Evolutionary conservation across 2,888 invertebrate genomes (phyloP), one percentile per base, ranked within the genome.

Genomic region (Harmothoe impar): DNA sequence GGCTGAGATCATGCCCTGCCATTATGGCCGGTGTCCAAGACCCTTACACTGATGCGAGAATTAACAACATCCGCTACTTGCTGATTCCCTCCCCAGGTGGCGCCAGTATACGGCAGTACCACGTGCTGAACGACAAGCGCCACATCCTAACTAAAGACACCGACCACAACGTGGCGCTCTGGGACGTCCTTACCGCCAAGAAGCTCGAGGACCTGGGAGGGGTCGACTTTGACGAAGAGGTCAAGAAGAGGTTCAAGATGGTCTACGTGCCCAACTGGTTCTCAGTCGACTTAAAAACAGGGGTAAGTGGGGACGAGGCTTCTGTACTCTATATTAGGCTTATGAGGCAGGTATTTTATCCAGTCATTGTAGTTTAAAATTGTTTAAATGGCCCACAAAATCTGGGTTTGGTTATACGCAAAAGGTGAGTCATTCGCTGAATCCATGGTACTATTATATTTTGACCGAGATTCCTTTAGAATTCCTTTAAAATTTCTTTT

Each of bases 211-310:
- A 99, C 95, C 97, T 99, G 91, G 99, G 99, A 0, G 94, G 94
- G 94, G 97, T 98, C 0, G 98, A 99, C 95, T 98, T 98, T 96
- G 98, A 99, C 92, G 98, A 98, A 94, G 98, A 98, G 96, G 97
- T 98, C 0, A 98, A 99, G 95, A 98, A 98, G 94, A 96, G 98
- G 92, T 98, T 98, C 94, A 98, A 98, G 96, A 98, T 98, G 97
- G 97, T 99, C 89, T 99, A 98, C 95, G 99, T 99, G 94, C 99
- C 99, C 51, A 99, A 98, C 96, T 99, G 99, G 99, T 99, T 99
- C 96, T 98, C 98, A 93, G 99, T 99, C 81, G 99, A 99, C 96
- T 97, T 99, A 85, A 99, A 99, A 96, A 99, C 99, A 91, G 99
- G 99, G 92, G 98, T 98, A 96, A 96, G 97, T 96, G 91, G 5